Base-by-base conservation (phyloP, 2,113 vertebrate species). In the Poicephalus meyeri region DNA sequence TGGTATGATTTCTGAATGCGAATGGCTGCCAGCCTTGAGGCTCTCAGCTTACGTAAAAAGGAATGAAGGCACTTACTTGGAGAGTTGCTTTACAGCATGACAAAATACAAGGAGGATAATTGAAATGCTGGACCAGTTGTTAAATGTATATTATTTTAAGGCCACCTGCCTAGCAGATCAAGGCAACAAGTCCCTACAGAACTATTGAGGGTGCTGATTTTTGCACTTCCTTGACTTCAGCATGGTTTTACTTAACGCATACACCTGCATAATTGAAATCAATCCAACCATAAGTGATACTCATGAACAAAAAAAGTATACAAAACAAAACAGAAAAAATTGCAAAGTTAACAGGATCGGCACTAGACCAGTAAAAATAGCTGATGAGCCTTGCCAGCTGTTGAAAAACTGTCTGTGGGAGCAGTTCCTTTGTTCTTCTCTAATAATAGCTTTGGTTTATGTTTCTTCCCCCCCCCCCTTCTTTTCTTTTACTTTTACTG, bases 351-450 rank as follows among this genome's bases (percentile, higher is more conserved):
- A 88, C 85, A 85, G 56, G 63, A 74, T 65, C 78, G 6, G 82
- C 92, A 86, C 52, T 64, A 93, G 77, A 94, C 60, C 94, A 92
- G 93, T 86, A 96, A 95, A 97, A 97, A 89, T 96, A 95, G 83
- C 52, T 91, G 93, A 96, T 91, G 95, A 96, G 94, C 94, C 88
- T 95, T 94, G 87, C 96, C 96, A 97, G 88, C 95, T 97, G 95
- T 56, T 92, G 91, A 92, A 97, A 95, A 97, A 96, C 66, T 86
- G 84, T 91, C 90, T 93, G 80, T 94, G 79, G 84, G 81, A 96
- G 88, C 76, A 86, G 93, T 95, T 95, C 93, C 95, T 97, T 96
- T 97, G 96, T 96, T 97, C 96, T 97, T 96, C 92, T 95, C 85
- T 96, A 82, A 97, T 96, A 95, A 95, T 97, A 96, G 91, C 85